A percentile compares a stretch with the other conserved stretches of the same genome.
phyloP scores from a whole-genome alignment of 2,797 vertebrate species.

The Heteromormyrus szaboi region DNA sequence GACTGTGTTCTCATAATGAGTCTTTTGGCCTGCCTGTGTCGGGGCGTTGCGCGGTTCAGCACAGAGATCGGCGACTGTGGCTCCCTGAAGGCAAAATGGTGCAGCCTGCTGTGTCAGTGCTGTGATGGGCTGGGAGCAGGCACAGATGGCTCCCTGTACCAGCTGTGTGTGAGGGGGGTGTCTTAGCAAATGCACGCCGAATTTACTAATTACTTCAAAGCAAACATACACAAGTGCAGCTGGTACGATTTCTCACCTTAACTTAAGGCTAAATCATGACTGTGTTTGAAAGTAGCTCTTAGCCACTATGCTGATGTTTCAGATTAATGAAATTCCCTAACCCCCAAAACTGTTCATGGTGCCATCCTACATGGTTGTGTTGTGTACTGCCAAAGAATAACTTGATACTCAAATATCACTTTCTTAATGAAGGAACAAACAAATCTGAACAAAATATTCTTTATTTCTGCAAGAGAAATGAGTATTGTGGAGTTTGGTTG shows the following conservation, averaged over 20 bases:
- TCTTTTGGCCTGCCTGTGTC: conserved; percentile 5
- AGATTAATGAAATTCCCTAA: neutral
- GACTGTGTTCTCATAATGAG: neutral
- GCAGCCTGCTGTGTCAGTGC: neutral
- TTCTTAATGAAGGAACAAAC: neutral
- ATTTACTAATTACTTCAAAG: neutral
- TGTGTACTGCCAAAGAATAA: neutral
- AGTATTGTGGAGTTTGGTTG: conserved; percentile 60
- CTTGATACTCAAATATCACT: neutral
- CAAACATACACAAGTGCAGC: neutral
- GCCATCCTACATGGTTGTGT: neutral
- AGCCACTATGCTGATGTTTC: neutral
- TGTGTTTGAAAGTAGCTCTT: neutral
- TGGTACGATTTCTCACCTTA: neutral
- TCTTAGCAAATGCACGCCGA: neutral
- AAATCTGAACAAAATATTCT: conserved; percentile 68
- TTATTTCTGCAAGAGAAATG: conserved; percentile 69
- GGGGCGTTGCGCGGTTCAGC: neutral
- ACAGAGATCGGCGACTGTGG: neutral
- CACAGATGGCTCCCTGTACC: neutral
- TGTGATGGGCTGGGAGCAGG: neutral
- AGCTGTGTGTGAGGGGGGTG: neutral
- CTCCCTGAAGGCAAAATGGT: neutral
- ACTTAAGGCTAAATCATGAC: neutral
- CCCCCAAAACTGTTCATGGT: neutral